Evolutionary conservation across 2,797 vertebrate species (phyloP).

Genomic region (Hippoglossus hippoglossus): DNA sequence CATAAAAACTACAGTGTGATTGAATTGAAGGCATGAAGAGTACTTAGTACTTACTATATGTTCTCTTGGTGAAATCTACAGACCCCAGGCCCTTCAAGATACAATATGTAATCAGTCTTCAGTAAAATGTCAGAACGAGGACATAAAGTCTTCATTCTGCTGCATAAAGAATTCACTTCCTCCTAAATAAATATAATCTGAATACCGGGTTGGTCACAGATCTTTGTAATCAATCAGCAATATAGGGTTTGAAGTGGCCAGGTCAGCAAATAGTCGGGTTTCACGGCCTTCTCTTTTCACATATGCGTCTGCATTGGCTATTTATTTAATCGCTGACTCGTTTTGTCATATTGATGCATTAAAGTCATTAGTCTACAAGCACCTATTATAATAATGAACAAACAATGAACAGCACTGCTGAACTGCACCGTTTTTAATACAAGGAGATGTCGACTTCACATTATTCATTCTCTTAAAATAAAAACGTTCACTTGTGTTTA

Average conservation of each 20-base stretch:
- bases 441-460: slow-evolving; percentile 29
- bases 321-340: slow-evolving; percentile 5
- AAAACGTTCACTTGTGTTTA: slow-evolving; percentile 3
- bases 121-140: too few relatives aligned
- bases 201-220: slow-evolving; percentile 18
- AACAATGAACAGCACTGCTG: slow-evolving; percentile 35
- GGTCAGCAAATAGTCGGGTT: background rate
- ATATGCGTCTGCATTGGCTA: background rate
- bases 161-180: background rate
- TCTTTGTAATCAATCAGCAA: slow-evolving; percentile 11
- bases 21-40: too few relatives aligned
- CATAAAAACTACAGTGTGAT: too few relatives aligned
- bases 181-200: slow-evolving; percentile 14
- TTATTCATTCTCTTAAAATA: slow-evolving; percentile 7
- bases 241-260: slow-evolving; percentile 11
- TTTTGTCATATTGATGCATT: slow-evolving; percentile 39
- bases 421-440: slow-evolving; percentile 15
- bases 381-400: slow-evolving; percentile 25
- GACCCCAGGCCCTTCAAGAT: too few relatives aligned
- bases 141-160: background rate
- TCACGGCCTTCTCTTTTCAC: slow-evolving; percentile 2
- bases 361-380: slow-evolving; percentile 36
- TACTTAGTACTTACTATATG: too few relatives aligned
- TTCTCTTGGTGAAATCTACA: too few relatives aligned
- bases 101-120: too few relatives aligned